phyloP scores from a whole-genome alignment of 2,797 vertebrate species.

The Acanthurus tractus region DNA sequence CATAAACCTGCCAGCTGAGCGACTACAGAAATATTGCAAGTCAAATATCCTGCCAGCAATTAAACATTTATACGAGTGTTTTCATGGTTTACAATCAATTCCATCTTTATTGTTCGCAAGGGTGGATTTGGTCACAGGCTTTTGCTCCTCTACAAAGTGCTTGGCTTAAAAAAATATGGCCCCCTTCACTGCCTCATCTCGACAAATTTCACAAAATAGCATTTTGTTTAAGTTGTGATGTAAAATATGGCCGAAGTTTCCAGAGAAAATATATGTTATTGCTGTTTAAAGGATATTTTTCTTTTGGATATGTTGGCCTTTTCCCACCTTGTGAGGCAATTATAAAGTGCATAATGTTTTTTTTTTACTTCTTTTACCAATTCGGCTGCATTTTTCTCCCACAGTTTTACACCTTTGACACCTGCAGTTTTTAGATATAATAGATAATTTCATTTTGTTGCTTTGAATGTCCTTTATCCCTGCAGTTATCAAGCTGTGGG shows the following conservation, averaged over 20 bases:
- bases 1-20: conserved; percentile 16
- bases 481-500: background rate
- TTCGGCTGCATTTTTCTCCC: background rate
- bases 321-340: background rate
- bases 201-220: background rate
- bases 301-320: background rate
- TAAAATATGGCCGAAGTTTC: conserved; percentile 2
- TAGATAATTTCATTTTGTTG: background rate
- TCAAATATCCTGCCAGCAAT: conserved; percentile 30
- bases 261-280: background rate
- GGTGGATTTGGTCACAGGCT: conserved; percentile 12
- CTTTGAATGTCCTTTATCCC: background rate
- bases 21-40: conserved; percentile 11
- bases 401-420: background rate
- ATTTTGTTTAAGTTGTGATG: background rate
- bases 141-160: conserved; percentile 14
- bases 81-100: conserved; percentile 29
- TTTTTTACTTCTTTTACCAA: background rate
- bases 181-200: background rate
- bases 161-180: conserved; percentile 11
- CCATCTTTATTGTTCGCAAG: conserved; percentile 5
- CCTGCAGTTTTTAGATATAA: background rate
- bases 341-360: background rate
- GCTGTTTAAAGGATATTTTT: background rate
- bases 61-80: conserved; percentile 29